Percentiles rank a stretch among this genome's conserved stretches.
Evolutionary conservation across 2,113 vertebrate genomes (phyloP).

Genomic region (Pollimyrus isidori): DNA sequence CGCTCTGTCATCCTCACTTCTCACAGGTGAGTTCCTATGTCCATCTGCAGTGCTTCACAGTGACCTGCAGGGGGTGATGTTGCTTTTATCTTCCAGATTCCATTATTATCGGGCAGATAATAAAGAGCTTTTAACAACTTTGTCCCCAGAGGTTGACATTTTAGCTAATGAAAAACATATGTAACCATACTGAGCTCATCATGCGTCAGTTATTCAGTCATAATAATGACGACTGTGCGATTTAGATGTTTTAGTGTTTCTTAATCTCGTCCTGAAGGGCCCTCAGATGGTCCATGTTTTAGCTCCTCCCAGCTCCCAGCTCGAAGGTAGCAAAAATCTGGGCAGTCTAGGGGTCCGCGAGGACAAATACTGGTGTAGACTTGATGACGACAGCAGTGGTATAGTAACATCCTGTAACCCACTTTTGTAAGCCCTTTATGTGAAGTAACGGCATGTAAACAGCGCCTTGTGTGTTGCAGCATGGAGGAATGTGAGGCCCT

Average conservation of each 20-base stretch:
- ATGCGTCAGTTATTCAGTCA: neutral
- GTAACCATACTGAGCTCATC: neutral
- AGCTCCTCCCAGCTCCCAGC: neutral
- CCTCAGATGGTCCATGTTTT: too few species aligned
- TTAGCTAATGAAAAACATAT: neutral
- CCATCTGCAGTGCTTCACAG: neutral
- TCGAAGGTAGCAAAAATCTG: too few species aligned
- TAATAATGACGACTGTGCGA: neutral
- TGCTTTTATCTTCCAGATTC: neutral
- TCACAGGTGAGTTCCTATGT: constrained; percentile 67
- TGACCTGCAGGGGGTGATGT: neutral
- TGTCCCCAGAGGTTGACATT: neutral
- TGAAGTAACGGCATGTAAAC: neutral
- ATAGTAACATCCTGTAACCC: neutral
- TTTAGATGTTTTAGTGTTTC: neutral
- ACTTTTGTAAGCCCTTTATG: neutral
- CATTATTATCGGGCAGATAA: neutral
- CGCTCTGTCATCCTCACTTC: constrained; percentile 93
- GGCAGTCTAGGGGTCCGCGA: neutral
- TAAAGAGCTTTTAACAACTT: neutral
- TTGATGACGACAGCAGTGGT: neutral
- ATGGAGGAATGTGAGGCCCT: constrained; percentile 64
- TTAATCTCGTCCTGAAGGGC: neutral
- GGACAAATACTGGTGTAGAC: neutral
- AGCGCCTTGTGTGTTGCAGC: constrained; percentile 25